Conservation (phyloP, 2,797 vertebrate genomes). For the Enteromius trimaculatus region DNA sequence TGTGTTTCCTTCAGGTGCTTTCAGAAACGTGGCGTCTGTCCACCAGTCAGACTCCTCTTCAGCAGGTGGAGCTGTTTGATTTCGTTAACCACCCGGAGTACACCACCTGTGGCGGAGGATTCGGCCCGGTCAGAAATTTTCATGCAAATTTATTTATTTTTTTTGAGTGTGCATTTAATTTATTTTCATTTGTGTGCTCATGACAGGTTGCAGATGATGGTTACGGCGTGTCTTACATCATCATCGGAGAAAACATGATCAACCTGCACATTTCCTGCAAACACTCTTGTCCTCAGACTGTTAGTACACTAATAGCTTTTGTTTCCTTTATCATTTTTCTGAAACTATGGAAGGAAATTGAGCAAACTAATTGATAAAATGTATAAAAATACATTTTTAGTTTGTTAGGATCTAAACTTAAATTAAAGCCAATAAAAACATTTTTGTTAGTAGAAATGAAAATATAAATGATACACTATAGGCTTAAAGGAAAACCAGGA, state of each 20-base stretch:
- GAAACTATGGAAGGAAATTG: background rate
- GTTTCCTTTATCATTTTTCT: background rate
- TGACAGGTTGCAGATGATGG: constrained; percentile 87
- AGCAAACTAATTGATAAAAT: background rate
- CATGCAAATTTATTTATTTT: background rate
- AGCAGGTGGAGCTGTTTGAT: constrained; percentile 87
- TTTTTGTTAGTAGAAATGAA: background rate
- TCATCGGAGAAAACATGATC: constrained; percentile 82
- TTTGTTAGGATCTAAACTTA: background rate
- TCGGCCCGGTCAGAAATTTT: constrained; percentile 85
- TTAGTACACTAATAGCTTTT: constrained; percentile 60
- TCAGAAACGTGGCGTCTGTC: constrained; percentile 87
- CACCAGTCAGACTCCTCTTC: constrained; percentile 87
- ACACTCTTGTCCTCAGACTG: constrained; percentile 85
- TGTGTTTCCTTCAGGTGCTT: constrained; percentile 74
- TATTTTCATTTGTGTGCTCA: background rate
- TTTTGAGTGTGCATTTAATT: background rate
- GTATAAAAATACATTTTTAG: too few relatives aligned
- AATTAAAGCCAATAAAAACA: background rate
- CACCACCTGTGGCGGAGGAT: constrained; percentile 87
- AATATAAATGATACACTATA: background rate
- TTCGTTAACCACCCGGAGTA: constrained; percentile 86
- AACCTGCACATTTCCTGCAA: constrained; percentile 92
- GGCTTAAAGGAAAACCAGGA: background rate
- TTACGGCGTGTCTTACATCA: constrained; percentile 88